Evolutionary conservation across 2,113 vertebrate genomes (phyloP), one percentile per base, ranked within the genome.

Genomic region (Ancistrus triradiatus): DNA sequence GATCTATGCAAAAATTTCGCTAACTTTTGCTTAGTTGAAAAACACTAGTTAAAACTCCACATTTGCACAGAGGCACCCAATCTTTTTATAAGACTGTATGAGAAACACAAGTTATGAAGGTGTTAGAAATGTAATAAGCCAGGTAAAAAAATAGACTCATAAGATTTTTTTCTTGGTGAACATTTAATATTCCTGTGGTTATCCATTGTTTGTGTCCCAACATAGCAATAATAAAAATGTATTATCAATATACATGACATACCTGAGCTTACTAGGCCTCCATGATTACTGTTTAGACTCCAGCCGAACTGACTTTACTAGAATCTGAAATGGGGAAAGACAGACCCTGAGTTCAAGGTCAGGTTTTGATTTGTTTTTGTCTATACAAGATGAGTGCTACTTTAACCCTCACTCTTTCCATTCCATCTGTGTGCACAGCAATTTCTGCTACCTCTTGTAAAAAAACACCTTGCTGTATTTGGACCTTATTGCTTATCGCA

Each of bases 311-410:
- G 33, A 42, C 21, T 15, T 37, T 25, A 27, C 6, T 40, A 17
- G n/a, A 40, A 17, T 42, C 19, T 9, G 11, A 43, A 52, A 9
- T 7, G 3, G 3, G 19, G 11, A 62, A 10, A 35, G 5, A 49
- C 0, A 18, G 1, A 65, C n/a, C 21, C 3, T 6, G 19, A 9
- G 22, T 13, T 28, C 24, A 40, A 42, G 21, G 53, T 33, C 50
- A 52, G 27, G 27, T 27, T 52, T 31, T 31, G 25, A n/a, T 52
- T 14, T 52, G 50, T 33, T n/a, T 37, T 24, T 6, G 15, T 57
- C 13, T 15, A 15, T 40, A 19, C 9, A 49, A 57, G 11, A 58
- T 58, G 25, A 31, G 13, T 14, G 6, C 27, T 8, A 25, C 24
- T 6, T 22, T 22, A 11, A 24, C 52, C 10, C 19, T 1, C 4